Evolutionary conservation across 2,888 invertebrate genomes (phyloP).

Genomic region (Cantharis flavilabris): DNA sequence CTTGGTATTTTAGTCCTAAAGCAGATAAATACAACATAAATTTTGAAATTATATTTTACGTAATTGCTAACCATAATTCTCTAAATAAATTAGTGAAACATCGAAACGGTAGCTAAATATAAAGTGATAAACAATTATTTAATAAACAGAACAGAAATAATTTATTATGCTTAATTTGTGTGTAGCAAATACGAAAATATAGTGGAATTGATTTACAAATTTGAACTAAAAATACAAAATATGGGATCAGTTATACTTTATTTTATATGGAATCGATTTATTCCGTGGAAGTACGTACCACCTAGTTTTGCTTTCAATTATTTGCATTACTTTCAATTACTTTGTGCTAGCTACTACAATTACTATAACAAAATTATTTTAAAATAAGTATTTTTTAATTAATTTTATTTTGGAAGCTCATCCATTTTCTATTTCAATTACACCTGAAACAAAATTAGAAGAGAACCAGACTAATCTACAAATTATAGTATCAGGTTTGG

Average conservation of each 20-base stretch:
- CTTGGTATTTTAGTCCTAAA: background rate
- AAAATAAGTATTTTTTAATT: too few species aligned
- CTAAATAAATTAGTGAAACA: background rate
- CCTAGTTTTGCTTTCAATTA: background rate
- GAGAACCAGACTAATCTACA: background rate
- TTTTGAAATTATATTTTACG: background rate
- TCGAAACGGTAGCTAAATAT: background rate
- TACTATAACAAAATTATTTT: too few species aligned
- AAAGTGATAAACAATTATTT: background rate
- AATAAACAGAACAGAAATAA: background rate
- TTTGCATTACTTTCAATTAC: background rate
- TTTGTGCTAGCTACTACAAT: slow-evolving; percentile 4
- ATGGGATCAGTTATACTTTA: background rate
- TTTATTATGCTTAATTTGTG: background rate
- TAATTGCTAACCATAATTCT: background rate
- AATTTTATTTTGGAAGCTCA: background rate
- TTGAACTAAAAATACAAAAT: background rate
- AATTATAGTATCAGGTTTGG: background rate
- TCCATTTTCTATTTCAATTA: background rate
- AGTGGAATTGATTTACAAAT: background rate
- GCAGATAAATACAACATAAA: background rate
- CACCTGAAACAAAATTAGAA: background rate
- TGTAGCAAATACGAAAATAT: background rate
- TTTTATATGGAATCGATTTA: background rate
- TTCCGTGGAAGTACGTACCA: slow-evolving; percentile 1